Evolutionary conservation across 2,888 invertebrate species (phyloP).

Genomic region (Metallyticus violacea): DNA sequence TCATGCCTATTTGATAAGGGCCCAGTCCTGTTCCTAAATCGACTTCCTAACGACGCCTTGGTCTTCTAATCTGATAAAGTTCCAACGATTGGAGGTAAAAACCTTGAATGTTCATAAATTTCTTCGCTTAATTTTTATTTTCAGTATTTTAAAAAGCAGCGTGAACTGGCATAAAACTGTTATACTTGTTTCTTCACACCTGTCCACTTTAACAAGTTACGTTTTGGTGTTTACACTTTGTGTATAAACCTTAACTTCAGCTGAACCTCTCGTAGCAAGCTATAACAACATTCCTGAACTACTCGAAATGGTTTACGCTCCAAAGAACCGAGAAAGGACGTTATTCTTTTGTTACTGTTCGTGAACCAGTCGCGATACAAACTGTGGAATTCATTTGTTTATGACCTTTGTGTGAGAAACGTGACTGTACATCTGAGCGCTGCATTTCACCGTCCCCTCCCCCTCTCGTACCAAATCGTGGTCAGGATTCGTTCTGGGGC

Average conservation of each 20-base stretch:
- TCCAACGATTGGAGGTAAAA: too few species aligned
- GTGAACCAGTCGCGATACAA: not conserved
- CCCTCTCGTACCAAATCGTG: not conserved
- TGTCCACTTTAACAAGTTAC: too few species aligned
- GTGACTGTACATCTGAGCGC: not conserved
- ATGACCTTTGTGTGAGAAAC: not conserved
- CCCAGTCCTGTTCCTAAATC: too few species aligned
- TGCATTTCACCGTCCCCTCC: not conserved
- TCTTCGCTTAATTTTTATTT: too few species aligned
- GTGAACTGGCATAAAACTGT: not conserved
- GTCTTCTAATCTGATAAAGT: too few species aligned
- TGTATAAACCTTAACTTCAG: too few species aligned
- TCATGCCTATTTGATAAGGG: too few species aligned
- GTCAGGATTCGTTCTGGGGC: conserved; percentile 15
- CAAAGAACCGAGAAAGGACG: not conserved
- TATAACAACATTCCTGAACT: not conserved
- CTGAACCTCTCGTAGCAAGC: not conserved
- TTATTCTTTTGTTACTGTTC: not conserved
- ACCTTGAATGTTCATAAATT: too few species aligned
- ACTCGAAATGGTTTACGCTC: not conserved
- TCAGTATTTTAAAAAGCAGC: too few species aligned
- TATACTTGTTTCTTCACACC: not conserved
- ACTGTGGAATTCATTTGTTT: not conserved
- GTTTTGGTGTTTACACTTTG: too few species aligned
- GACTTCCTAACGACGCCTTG: too few species aligned